Evolutionary conservation across 2,797 vertebrate species (phyloP).

Genomic region (Jordanella pulchra): DNA sequence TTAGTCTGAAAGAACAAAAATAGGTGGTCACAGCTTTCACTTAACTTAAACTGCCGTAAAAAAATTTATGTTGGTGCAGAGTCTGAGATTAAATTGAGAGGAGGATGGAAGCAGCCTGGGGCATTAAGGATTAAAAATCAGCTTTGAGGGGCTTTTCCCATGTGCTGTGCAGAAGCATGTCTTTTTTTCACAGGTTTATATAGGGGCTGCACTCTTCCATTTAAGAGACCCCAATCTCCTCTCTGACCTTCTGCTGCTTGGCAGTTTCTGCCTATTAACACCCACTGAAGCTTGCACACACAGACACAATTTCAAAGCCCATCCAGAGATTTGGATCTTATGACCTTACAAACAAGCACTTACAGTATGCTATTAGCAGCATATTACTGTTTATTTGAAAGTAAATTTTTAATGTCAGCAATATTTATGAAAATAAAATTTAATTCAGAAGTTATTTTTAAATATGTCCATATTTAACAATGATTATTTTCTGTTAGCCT

Average conservation of each 20-base stretch:
- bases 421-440: background rate
- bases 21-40: constrained; percentile 56
- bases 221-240: constrained; percentile 74
- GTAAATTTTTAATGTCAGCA: background rate
- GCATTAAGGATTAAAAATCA: constrained; percentile 66
- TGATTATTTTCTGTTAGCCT: no score
- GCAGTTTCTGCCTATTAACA: constrained; percentile 64
- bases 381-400: background rate
- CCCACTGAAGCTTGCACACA: constrained; percentile 32
- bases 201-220: constrained; percentile 60
- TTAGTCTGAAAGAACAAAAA: constrained; percentile 65
- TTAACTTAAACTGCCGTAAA: constrained; percentile 62
- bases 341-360: constrained; percentile 15
- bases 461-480: no score
- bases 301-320: constrained; percentile 19
- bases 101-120: constrained; percentile 49
- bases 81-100: constrained; percentile 70
- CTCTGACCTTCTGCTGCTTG: constrained; percentile 67
- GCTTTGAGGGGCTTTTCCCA: constrained; percentile 75
- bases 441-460: background rate
- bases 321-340: background rate
- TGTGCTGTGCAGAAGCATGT: constrained; percentile 61
- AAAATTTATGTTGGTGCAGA: constrained; percentile 70
- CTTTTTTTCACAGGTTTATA: constrained; percentile 55
- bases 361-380: background rate